Conservation (phyloP, 2,888 invertebrate genomes). For the Cryptocephalus moraei region DNA sequence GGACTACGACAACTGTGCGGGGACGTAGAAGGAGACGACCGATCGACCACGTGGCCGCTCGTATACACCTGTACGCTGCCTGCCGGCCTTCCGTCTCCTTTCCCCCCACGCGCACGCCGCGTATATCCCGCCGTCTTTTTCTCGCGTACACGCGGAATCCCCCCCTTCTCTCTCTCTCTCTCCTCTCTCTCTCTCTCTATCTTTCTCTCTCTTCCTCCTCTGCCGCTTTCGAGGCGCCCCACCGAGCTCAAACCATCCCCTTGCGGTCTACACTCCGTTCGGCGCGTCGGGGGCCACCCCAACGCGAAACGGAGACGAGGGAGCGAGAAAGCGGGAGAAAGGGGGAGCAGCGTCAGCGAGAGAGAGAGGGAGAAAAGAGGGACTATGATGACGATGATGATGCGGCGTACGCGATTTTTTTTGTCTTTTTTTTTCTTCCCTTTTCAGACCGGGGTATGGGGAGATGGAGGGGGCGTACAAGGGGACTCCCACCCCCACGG, state of each 20-base stretch:
- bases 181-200: slow-evolving; percentile 6
- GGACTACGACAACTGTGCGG: no score
- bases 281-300: slow-evolving; percentile 26
- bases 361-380: slow-evolving; percentile 7
- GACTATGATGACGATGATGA: slow-evolving; percentile 10
- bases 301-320: no score
- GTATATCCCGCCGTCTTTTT: not conserved
- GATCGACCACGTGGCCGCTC: not conserved
- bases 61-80: not conserved
- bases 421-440: not conserved
- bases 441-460: not conserved
- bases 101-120: not conserved
- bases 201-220: slow-evolving; percentile 3
- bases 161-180: not conserved
- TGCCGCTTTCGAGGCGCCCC: slow-evolving; percentile 30
- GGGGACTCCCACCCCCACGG: no score
- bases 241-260: slow-evolving; percentile 40
- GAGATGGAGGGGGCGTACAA: slow-evolving; percentile 1
- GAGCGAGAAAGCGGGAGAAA: no score
- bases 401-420: slow-evolving; percentile 2
- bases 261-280: slow-evolving; percentile 33
- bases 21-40: not conserved
- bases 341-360: no score
- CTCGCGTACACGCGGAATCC: not conserved
- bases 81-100: not conserved